Evolutionary conservation across 2,888 invertebrate genomes (phyloP).

Genomic region (Ptychoptera contaminata): DNA sequence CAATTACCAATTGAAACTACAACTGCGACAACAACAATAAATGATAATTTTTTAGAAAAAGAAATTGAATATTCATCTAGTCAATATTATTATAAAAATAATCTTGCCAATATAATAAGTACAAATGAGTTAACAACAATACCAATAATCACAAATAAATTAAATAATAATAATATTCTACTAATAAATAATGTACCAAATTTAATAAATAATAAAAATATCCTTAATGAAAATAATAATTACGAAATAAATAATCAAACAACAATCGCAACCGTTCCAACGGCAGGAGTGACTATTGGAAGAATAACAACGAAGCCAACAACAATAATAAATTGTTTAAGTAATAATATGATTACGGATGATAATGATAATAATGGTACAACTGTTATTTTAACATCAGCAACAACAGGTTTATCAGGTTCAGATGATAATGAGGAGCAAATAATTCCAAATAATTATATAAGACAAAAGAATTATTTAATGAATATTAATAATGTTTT

Average conservation of each 20-base stretch:
- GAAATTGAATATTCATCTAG: constrained; percentile 11
- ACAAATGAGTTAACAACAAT: neutral
- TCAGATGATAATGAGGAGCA: constrained; percentile 2
- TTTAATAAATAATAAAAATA: neutral
- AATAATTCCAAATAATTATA: constrained; percentile 2
- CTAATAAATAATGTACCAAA: no score
- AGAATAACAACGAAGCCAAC: no score
- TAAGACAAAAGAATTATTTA: neutral
- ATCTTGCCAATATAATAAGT: constrained; percentile 1
- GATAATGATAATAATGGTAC: no score
- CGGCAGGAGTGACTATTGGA: no score
- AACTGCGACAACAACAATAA: no score
- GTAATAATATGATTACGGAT: no score
- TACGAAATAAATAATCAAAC: constrained; percentile 8
- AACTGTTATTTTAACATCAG: no score
- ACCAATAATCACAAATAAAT: neutral
- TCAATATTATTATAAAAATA: constrained; percentile 7
- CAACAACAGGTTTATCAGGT: neutral
- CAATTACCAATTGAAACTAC: no score
- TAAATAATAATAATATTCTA: no score
- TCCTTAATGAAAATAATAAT: constrained; percentile 5
- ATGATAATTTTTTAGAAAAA: constrained; percentile 5
- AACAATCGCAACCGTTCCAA: no score
- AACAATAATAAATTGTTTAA: no score
- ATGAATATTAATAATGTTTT: no score